Percentiles rank a stretch among this genome's conserved stretches.
Conservation (phyloP, 2,888 invertebrate genomes). For the Mesorhabditis spiculigera region DNA sequence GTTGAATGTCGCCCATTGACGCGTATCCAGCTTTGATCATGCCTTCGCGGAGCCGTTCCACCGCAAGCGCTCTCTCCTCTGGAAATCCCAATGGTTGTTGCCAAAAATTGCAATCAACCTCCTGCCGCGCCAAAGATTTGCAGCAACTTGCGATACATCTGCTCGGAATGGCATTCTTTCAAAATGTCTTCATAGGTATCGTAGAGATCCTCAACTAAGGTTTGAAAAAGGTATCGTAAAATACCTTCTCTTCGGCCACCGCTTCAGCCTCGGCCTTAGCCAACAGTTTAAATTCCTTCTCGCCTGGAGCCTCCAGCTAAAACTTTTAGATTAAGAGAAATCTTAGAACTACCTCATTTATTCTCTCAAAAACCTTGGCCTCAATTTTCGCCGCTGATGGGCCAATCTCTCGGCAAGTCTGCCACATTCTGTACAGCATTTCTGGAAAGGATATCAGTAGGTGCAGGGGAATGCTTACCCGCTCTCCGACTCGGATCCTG, state of each 20-base stretch:
- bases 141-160: background rate
- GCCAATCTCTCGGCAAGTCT: background rate
- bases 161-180: background rate
- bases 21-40: background rate
- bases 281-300: background rate
- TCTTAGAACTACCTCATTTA: slow-evolving; percentile 1
- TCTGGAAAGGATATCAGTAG: background rate
- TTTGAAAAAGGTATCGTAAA: background rate
- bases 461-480: background rate
- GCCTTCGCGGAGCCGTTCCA: background rate
- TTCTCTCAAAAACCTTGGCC: background rate
- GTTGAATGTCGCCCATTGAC: background rate
- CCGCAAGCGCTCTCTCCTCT: background rate
- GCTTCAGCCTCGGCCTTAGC: background rate
- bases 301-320: background rate
- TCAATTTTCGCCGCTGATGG: background rate
- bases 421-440: background rate
- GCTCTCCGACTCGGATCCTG: background rate
- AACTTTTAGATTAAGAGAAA: background rate
- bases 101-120: background rate
- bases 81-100: background rate
- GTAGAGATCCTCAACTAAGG: background rate
- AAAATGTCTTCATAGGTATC: background rate
- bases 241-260: background rate
- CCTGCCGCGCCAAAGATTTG: background rate